Percentiles rank a stretch among this genome's conserved stretches.
phyloP scores from a whole-genome alignment of 2,888 invertebrate genomes.

The Stomorhina lunata region DNA sequence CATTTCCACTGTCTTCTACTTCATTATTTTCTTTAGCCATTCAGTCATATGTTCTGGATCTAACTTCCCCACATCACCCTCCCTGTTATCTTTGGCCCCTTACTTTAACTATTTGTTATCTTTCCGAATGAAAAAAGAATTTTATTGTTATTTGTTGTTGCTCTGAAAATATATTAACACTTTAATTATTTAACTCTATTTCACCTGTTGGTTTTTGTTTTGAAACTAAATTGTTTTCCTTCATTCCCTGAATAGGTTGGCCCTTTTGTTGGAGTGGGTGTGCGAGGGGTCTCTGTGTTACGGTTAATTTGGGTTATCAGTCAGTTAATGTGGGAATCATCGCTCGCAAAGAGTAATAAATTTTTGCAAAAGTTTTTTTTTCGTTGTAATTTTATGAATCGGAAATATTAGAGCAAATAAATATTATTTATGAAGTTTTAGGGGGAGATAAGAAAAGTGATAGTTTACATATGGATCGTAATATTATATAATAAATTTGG shows the following conservation, averaged over 20 bases:
- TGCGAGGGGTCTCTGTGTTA: background rate
- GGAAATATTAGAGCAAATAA: background rate
- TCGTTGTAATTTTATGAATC: too few species aligned
- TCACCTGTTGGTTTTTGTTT: constrained; percentile 32
- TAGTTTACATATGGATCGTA: constrained; percentile 10
- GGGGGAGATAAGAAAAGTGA: constrained; percentile 27
- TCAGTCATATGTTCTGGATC: too few species aligned
- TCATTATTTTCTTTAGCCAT: too few species aligned
- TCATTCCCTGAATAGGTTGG: background rate
- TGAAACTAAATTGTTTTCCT: background rate
- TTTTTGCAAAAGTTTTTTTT: constrained; percentile 23
- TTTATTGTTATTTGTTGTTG: constrained; percentile 19
- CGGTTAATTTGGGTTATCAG: constrained; percentile 17
- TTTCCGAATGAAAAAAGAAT: background rate
- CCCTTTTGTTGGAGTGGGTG: background rate
- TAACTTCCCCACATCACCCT: background rate
- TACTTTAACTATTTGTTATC: constrained; percentile 38
- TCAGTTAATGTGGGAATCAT: too few species aligned
- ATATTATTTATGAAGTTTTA: background rate
- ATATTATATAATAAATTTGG: constrained; percentile 28
- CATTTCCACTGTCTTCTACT: too few species aligned
- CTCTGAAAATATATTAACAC: constrained; percentile 42
- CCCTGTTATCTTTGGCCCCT: constrained; percentile 16
- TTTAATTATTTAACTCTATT: constrained; percentile 43
- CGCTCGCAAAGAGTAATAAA: background rate